Evolutionary conservation across 2,797 vertebrate genomes (phyloP).

Genomic region (Neosalanx taihuensis): DNA sequence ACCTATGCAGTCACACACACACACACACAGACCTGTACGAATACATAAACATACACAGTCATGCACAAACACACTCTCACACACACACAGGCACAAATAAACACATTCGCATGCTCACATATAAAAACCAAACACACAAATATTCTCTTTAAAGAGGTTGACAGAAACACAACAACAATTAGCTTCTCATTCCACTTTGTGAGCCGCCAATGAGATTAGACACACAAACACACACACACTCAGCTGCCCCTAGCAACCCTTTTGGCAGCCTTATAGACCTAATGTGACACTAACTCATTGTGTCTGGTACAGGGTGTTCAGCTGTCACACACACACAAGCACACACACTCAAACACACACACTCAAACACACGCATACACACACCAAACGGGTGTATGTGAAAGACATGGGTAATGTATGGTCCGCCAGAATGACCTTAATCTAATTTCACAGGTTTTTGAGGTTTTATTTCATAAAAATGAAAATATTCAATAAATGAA

Average conservation of each 20-base stretch:
- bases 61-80: constrained; percentile 15
- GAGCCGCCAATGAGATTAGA: constrained; percentile 72
- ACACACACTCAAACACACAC: neutral
- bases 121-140: constrained; percentile 29
- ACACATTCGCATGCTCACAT: constrained; percentile 1
- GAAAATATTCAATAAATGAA: too few relatives aligned
- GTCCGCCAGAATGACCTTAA: too few relatives aligned
- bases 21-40: neutral
- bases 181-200: constrained; percentile 68
- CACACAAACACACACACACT: constrained; percentile 18
- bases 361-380: constrained; percentile 10
- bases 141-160: constrained; percentile 54
- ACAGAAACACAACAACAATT: constrained; percentile 72
- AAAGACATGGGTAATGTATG: constrained; percentile 5
- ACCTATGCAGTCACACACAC: constrained; percentile 18
- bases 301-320: constrained; percentile 64
- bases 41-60: constrained; percentile 20
- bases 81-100: constrained; percentile 13
- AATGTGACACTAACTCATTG: constrained; percentile 75
- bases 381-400: constrained; percentile 4
- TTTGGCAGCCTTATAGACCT: constrained; percentile 60
- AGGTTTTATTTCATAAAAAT: too few relatives aligned
- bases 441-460: too few relatives aligned
- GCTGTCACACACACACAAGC: constrained; percentile 9
- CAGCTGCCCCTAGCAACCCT: constrained; percentile 69